Evolutionary conservation across 1,140 invertebrate genomes (phyloP).

Genomic region (Drosophila carrolli): DNA sequence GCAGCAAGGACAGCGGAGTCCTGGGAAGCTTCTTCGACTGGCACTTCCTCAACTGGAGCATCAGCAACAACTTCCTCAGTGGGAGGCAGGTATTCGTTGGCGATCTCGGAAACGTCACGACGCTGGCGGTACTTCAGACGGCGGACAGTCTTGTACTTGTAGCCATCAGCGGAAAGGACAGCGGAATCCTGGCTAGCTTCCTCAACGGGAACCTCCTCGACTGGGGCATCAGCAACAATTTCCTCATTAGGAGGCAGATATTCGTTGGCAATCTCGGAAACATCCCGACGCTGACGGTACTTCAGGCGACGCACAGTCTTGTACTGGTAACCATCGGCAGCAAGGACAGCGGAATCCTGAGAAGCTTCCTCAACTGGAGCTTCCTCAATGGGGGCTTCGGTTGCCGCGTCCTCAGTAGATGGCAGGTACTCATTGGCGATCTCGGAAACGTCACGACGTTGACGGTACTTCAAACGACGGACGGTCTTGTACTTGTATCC

Average conservation of each 20-base stretch:
- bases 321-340: conserved; percentile 63
- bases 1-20: conserved; percentile 52
- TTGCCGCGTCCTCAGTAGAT: conserved; percentile 23
- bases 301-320: conserved; percentile 65
- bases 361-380: conserved; percentile 23
- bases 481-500: conserved; percentile 64
- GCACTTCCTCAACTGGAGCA: background rate
- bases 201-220: conserved; percentile 20
- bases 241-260: conserved; percentile 59
- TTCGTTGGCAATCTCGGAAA: conserved; percentile 55
- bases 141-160: conserved; percentile 65
- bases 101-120: conserved; percentile 53
- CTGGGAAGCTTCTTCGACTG: conserved; percentile 9
- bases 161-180: conserved; percentile 55
- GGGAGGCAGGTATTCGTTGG: conserved; percentile 3
- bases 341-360: conserved; percentile 50
- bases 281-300: conserved; percentile 65
- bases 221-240: conserved; percentile 15
- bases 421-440: conserved; percentile 52
- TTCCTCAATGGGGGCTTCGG: conserved; percentile 6
- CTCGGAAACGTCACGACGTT: conserved; percentile 66
- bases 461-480: conserved; percentile 50
- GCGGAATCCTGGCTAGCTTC: conserved; percentile 39
- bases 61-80: background rate
- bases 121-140: conserved; percentile 59